Evolutionary conservation across 2,797 vertebrate species (phyloP).

Genomic region (Podargus strigoides): DNA sequence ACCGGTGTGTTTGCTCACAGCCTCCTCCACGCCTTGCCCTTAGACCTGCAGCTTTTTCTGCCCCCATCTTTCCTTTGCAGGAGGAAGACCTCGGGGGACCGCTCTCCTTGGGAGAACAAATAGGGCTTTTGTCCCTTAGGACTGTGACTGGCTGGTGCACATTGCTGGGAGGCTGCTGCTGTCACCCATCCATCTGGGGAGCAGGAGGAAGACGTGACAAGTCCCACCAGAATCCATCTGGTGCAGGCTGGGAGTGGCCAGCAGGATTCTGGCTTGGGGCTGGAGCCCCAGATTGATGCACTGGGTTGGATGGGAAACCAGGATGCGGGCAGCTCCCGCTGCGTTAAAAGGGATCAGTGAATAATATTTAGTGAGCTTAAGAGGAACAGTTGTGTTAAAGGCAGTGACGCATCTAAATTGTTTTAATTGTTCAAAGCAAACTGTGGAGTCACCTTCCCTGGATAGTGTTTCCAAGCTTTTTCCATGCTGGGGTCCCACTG

Average conservation of each 20-base stretch:
- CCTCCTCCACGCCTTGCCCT: not conserved
- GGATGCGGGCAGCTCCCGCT: not conserved
- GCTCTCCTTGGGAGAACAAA: not conserved
- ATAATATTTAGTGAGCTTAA: not conserved
- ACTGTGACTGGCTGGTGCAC: not conserved
- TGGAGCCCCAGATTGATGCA: not conserved
- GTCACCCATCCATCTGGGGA: not conserved
- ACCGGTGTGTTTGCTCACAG: not conserved
- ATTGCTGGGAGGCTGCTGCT: not conserved
- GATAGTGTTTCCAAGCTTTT: not conserved
- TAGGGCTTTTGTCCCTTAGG: not conserved
- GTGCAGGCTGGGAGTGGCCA: not conserved
- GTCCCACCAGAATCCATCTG: not conserved
- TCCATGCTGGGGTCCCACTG: not conserved
- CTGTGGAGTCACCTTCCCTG: not conserved
- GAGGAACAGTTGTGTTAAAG: not conserved
- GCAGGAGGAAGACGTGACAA: not conserved
- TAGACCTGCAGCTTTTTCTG: not conserved
- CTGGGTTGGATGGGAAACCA: not conserved
- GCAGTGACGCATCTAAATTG: not conserved
- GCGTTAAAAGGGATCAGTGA: not conserved
- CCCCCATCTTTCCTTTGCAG: not conserved
- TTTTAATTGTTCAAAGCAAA: not conserved
- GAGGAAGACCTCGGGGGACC: not conserved
- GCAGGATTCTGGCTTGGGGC: not conserved